These are phyloP conservation scores for Pharmacophagus antenor DNA, from an alignment of 2,888 invertebrate genomes.

Conservation along the genomic window DNA sequence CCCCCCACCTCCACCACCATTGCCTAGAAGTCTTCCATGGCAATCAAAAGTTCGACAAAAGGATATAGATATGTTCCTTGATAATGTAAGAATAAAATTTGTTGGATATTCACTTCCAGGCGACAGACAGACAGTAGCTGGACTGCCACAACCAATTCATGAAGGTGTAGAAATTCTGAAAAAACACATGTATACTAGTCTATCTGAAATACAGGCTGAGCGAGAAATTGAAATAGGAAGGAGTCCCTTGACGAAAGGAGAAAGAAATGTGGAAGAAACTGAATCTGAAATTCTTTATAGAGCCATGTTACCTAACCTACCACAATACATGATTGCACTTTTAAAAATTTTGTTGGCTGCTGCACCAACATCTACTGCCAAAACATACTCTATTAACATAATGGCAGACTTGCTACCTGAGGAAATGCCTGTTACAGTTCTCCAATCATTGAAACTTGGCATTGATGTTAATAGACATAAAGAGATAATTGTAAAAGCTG, in stretches of 20 bases:
- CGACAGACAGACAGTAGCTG: conserved; percentile 94
- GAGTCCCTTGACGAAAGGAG: conserved; percentile 93
- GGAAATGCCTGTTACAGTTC: conserved; percentile 97
- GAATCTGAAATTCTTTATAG: conserved; percentile 94
- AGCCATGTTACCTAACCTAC: conserved; percentile 96
- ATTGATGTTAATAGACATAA: conserved; percentile 99
- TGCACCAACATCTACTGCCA: conserved; percentile 99
- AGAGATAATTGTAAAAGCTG: conserved; percentile 98
- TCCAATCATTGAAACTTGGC: conserved; percentile 96
- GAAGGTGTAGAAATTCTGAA: conserved; percentile 96
- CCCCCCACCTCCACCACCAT: conserved; percentile 70
- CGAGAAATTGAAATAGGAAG: conserved; percentile 94
- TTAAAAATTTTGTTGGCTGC: conserved; percentile 98
- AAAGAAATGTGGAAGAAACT: conserved; percentile 88
- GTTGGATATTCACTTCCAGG: conserved; percentile 95
- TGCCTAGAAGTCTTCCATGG: conserved; percentile 91
- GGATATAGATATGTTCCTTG: conserved; percentile 95
- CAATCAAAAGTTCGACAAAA: conserved; percentile 96
- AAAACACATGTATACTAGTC: conserved; percentile 95
- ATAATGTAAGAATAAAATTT: conserved; percentile 95
- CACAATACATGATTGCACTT: conserved; percentile 98
- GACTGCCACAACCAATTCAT: conserved; percentile 97
- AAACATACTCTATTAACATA: conserved; percentile 98
- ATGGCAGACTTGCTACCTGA: conserved; percentile 98
- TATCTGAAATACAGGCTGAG: conserved; percentile 95